phyloP scores from a whole-genome alignment of 2,888 invertebrate genomes.

The Cephus runcator region DNA sequence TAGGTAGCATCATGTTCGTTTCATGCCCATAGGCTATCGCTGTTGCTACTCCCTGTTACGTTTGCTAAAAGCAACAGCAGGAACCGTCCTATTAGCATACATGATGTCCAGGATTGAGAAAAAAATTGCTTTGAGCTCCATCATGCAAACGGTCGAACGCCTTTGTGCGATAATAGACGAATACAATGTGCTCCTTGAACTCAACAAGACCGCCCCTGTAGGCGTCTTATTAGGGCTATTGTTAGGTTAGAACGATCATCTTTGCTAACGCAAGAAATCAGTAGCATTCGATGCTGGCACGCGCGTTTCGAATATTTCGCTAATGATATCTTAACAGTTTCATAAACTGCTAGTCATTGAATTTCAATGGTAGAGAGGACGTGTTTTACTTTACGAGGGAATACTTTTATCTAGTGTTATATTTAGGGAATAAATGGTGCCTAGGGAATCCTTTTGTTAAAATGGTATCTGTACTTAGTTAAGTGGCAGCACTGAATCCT shows the following conservation, averaged over 20 bases:
- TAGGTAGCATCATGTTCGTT: background rate
- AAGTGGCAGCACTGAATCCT: background rate
- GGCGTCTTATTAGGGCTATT: slow-evolving; percentile 26
- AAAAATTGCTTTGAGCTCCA: slow-evolving; percentile 15
- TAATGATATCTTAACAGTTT: slow-evolving; percentile 13
- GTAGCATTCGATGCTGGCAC: slow-evolving; percentile 16
- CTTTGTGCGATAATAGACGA: slow-evolving; percentile 19
- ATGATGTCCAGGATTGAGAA: slow-evolving; percentile 7
- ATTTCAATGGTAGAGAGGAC: background rate
- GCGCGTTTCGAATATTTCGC: slow-evolving; percentile 15
- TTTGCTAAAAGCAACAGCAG: slow-evolving; percentile 2
- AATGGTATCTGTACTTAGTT: background rate
- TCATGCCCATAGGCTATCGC: background rate
- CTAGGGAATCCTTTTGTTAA: background rate
- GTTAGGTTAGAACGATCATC: slow-evolving; percentile 17
- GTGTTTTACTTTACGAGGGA: background rate
- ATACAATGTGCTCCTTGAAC: slow-evolving; percentile 17
- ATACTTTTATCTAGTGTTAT: background rate
- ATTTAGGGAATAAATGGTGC: background rate
- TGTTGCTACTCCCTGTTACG: background rate
- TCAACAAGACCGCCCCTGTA: slow-evolving; percentile 16
- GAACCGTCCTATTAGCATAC: slow-evolving; percentile 13
- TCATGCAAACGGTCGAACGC: slow-evolving; percentile 15
- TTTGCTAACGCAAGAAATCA: slow-evolving; percentile 15
- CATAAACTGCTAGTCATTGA: background rate